Evolutionary conservation across 2,888 invertebrate species (phyloP), one percentile per base, ranked within the genome.

Genomic region (Allophyes oxyacanthae): DNA sequence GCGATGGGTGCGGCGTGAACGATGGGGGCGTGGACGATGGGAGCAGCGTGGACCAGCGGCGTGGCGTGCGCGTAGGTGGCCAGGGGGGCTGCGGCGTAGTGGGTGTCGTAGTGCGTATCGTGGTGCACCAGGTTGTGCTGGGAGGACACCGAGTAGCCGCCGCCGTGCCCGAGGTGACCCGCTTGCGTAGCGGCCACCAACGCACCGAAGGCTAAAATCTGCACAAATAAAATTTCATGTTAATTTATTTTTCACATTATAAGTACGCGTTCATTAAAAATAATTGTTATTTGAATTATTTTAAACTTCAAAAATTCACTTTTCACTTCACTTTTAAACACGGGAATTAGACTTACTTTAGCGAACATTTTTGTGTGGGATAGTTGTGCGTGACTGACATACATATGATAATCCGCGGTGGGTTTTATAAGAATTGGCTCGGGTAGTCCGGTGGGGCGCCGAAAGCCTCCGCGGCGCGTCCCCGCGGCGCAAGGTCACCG

Each of bases 341-440:
- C 68, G 44, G 55, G 58, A 46, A 42, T 53, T 60, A 41, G 63
- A 85, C 93, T 92, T 85, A 94, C 94, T 91, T 90, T 91, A 64
- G 89, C 70, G 79, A 92, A 91, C 93, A 93, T 93, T 91, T 91
- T 87, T 84, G 79, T 82, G 84, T 82, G 83, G 85, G 83, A 82
- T 87, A 81, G 82, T 84, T 78, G 84, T 88, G 85, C 84, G 88
- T 90, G 87, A 91, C 91, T 94, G 89, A 89, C 88, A 89, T 89
- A 86, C 86, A 84, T 85, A 82, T 85, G 90, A 87, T 88, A 84
- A 85, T 71, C 78, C 79, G 77, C 84, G 72, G 85, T 89, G 86
- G 88, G 88, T 93, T 94, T 93, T 94, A 93, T 94, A 94, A 91
- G 90, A 91, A 87, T 85, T 84, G 77, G 73, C 77, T 81, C 73